phyloP scores from a whole-genome alignment of 1,140 invertebrate species.

The Meloidogyne hapla region DNA sequence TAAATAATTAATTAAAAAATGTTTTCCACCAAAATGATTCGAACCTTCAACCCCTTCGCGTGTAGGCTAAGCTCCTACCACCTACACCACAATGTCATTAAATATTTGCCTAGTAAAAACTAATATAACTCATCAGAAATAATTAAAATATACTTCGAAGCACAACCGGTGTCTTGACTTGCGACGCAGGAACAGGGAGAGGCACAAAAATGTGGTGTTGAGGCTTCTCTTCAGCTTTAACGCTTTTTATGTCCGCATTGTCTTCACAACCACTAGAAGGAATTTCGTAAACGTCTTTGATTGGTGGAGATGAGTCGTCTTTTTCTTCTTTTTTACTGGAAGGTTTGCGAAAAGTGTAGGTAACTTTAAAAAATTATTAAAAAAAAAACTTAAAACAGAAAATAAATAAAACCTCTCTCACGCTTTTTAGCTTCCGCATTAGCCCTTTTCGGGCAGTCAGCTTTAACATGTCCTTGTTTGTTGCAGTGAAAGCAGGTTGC shows the following conservation, averaged over 20 bases:
- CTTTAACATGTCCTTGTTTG: slow-evolving; percentile 3
- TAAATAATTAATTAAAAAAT: neutral
- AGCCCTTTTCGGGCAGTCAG: slow-evolving; percentile 10
- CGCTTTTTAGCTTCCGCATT: neutral
- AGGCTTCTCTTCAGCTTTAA: neutral
- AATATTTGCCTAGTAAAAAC: no score
- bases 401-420: neutral
- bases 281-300: slow-evolving; percentile 6
- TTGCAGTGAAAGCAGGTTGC: slow-evolving; percentile 5
- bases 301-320: neutral
- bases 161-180: neutral
- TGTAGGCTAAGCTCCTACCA: no score
- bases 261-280: neutral
- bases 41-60: no score
- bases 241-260: neutral
- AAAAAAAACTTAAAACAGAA: neutral
- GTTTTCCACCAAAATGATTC: no score
- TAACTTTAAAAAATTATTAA: neutral
- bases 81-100: no score
- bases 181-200: neutral
- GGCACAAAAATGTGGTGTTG: neutral
- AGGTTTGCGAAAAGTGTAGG: neutral
- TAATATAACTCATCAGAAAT: neutral
- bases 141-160: neutral
- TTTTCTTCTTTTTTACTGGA: neutral